Evolutionary conservation across 2,797 vertebrate genomes (phyloP).

Genomic region (Peromyscus aztecus): DNA sequence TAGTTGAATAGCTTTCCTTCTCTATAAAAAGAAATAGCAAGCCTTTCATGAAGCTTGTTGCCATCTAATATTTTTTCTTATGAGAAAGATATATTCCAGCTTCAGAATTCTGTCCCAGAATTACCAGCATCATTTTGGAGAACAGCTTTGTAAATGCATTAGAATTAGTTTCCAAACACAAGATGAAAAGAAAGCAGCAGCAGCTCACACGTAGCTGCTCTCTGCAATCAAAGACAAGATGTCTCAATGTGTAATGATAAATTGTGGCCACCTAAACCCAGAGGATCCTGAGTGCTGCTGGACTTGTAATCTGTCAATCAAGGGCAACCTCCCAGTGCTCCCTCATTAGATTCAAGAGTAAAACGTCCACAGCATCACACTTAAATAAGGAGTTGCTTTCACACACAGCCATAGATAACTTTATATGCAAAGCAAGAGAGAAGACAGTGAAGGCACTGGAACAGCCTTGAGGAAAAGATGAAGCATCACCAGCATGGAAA

Average conservation of each 20-base stretch:
- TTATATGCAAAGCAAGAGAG: not conserved
- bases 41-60: not conserved
- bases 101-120: not conserved
- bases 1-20: not conserved
- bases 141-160: not conserved
- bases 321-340: not conserved
- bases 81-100: not conserved
- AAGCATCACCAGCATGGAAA: not conserved
- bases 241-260: slow-evolving; percentile 5
- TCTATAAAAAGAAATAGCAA: not conserved
- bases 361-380: not conserved
- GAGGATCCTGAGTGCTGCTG: not conserved
- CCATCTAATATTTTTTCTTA: slow-evolving; percentile 7
- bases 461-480: not conserved
- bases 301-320: slow-evolving; percentile 54
- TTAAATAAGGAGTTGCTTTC: slow-evolving; percentile 31
- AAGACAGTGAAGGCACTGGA: not conserved
- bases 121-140: not conserved
- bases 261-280: not conserved
- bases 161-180: not conserved
- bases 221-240: not conserved
- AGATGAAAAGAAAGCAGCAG: not conserved
- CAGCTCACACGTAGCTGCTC: not conserved
- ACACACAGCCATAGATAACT: not conserved
- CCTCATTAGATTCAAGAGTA: not conserved